phyloP scores from a whole-genome alignment of 2,113 vertebrate genomes.

The Macheiramphus alcinus region DNA sequence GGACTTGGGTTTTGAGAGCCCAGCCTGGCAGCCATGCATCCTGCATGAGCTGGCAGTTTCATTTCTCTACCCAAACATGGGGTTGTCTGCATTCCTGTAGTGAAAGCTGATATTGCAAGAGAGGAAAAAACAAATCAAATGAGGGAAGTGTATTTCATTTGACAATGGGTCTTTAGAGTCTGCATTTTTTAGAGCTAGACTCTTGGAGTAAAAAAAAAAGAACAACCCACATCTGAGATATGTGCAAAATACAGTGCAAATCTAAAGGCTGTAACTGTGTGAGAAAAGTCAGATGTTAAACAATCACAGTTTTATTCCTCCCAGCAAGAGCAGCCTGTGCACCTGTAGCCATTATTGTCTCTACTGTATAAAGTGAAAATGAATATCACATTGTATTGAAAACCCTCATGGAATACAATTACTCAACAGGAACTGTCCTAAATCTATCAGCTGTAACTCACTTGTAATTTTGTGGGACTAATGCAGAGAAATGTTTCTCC shows the following conservation, averaged over 20 bases:
- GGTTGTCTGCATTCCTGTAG: conserved; percentile 22
- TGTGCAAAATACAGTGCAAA: conserved; percentile 54
- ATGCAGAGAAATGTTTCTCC: conserved; percentile 41
- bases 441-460: conserved; percentile 65
- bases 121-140: conserved; percentile 44
- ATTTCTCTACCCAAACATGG: neutral
- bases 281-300: conserved; percentile 69
- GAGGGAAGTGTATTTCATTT: conserved; percentile 43
- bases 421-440: conserved; percentile 66
- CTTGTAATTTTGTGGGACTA: conserved; percentile 43
- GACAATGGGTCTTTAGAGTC: conserved; percentile 51
- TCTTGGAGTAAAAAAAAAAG: neutral
- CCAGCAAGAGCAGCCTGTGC: conserved; percentile 52
- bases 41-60: neutral
- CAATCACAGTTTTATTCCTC: conserved; percentile 64
- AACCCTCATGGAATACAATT: conserved; percentile 66
- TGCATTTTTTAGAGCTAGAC: conserved; percentile 23
- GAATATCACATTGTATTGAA: conserved; percentile 71
- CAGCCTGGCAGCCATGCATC: neutral
- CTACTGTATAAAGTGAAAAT: conserved; percentile 72
- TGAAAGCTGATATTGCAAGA: conserved; percentile 41
- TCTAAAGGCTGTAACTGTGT: conserved; percentile 53
- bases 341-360: conserved; percentile 68
- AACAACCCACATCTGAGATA: neutral
- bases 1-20: neutral